phyloP scores from a whole-genome alignment of 2,113 vertebrate genomes.

The Protobothrops flavoviridis region DNA sequence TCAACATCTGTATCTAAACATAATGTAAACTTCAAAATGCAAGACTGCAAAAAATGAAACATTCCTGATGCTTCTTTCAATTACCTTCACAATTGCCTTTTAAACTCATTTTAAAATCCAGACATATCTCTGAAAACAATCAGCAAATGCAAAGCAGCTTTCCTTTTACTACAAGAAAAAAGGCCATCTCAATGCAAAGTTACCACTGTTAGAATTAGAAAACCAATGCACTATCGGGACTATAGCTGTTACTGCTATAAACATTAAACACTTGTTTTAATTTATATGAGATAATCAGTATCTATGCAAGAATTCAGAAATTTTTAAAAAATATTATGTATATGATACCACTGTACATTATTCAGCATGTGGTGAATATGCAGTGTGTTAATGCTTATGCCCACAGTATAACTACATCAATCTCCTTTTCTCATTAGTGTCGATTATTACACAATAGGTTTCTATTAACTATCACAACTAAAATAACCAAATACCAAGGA shows the following conservation, averaged over 20 bases:
- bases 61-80: slow-evolving; percentile 41
- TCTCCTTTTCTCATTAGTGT: slow-evolving; percentile 22
- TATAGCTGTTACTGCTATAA: slow-evolving; percentile 12
- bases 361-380: slow-evolving; percentile 1
- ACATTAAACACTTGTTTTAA: slow-evolving; percentile 25
- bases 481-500: slow-evolving; percentile 58
- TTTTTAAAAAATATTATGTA: slow-evolving; percentile 23
- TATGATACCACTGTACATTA: slow-evolving; percentile 19
- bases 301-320: slow-evolving; percentile 13
- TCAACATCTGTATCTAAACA: slow-evolving; percentile 40
- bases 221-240: slow-evolving; percentile 34
- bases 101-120: slow-evolving; percentile 47
- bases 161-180: slow-evolving; percentile 46
- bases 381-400: slow-evolving; percentile 15
- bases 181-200: slow-evolving; percentile 40
- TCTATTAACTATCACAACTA: slow-evolving; percentile 45
- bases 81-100: slow-evolving; percentile 57
- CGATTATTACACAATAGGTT: slow-evolving; percentile 35
- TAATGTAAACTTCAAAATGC: slow-evolving; percentile 41
- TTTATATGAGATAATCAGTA: slow-evolving; percentile 34
- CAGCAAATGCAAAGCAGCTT: slow-evolving; percentile 59
- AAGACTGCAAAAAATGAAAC: slow-evolving; percentile 56
- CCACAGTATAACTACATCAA: not conserved
- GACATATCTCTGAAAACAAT: slow-evolving; percentile 53
- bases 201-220: slow-evolving; percentile 39